These are phyloP conservation scores for Peromyscus leucopus DNA, from an alignment of 2,113 vertebrate genomes.

Conservation along the genomic window DNA sequence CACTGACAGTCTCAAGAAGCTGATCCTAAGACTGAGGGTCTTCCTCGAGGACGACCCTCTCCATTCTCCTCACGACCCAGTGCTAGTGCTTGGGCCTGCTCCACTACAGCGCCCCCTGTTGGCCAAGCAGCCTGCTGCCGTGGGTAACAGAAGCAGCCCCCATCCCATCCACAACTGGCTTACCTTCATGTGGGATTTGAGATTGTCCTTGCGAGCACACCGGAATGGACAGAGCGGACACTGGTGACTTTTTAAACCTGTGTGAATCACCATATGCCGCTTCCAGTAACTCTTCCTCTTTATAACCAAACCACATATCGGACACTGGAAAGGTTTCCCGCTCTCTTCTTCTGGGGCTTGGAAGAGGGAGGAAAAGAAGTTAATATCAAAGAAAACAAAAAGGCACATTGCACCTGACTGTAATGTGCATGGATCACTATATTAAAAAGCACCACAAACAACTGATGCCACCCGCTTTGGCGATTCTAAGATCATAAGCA, in stretches of 20 bases:
- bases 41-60: not conserved
- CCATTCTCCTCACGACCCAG: not conserved
- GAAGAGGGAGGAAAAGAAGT: constrained; percentile 77
- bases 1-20: not conserved
- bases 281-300: constrained; percentile 99
- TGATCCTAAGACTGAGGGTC: not conserved
- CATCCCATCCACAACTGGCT: constrained; percentile 53
- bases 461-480: not conserved
- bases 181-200: constrained; percentile 99
- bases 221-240: constrained; percentile 99
- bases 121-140: not conserved
- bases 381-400: constrained; percentile 70
- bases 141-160: accelerated
- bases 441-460: constrained; percentile 3
- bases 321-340: constrained; percentile 99
- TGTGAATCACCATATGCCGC: constrained; percentile 99
- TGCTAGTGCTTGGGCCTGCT: accelerated
- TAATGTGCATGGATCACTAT: not conserved
- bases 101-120: not conserved
- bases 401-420: constrained; percentile 55
- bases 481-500: not conserved
- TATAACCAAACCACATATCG: constrained; percentile 99
- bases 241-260: constrained; percentile 99
- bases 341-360: constrained; percentile 97
- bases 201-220: constrained; percentile 99